Evolutionary conservation across 1,140 invertebrate species (phyloP).

Genomic region (Odontomachus brunneus): DNA sequence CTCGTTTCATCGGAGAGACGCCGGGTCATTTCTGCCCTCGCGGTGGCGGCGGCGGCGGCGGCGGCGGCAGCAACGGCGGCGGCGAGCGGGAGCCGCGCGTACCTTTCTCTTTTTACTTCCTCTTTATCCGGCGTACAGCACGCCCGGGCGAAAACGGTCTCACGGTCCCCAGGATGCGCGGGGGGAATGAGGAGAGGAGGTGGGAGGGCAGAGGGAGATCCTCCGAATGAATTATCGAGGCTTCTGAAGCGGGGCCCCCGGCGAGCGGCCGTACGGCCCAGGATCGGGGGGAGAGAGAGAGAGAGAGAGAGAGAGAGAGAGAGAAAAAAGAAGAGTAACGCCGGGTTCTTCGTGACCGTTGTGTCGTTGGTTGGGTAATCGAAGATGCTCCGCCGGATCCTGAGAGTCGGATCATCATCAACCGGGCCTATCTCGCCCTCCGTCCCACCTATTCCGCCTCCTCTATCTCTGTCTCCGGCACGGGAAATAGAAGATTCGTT

Average conservation of each 20-base stretch:
- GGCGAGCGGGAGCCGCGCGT: slow-evolving; percentile 49
- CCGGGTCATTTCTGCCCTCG: slow-evolving; percentile 65
- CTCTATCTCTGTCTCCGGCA: too few species aligned
- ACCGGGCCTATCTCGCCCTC: too few species aligned
- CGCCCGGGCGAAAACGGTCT: slow-evolving; percentile 72
- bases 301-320: too few species aligned
- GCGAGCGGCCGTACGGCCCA: slow-evolving; percentile 6
- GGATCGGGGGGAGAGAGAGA: background rate
- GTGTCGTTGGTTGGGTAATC: slow-evolving; percentile 40
- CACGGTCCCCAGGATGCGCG: slow-evolving; percentile 63
- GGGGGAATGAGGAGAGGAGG: background rate
- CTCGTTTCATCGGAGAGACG: slow-evolving; percentile 31
- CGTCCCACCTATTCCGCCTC: too few species aligned
- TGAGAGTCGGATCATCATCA: background rate
- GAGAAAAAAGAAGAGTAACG: background rate
- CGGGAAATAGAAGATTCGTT: background rate
- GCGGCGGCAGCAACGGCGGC: slow-evolving; percentile 46
- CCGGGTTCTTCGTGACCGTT: slow-evolving; percentile 5
- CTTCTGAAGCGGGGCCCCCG: slow-evolving; percentile 60
- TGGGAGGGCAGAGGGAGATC: slow-evolving; percentile 44
- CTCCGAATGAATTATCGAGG: slow-evolving; percentile 73
- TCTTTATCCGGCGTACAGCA: slow-evolving; percentile 61
- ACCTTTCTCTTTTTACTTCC: slow-evolving; percentile 69
- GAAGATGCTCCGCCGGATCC: slow-evolving; percentile 33
- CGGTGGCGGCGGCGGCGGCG: slow-evolving; percentile 22